Evolutionary conservation across 2,113 vertebrate species (phyloP), one percentile per base, ranked within the genome.

Genomic region (Mormoops blainvillei): DNA sequence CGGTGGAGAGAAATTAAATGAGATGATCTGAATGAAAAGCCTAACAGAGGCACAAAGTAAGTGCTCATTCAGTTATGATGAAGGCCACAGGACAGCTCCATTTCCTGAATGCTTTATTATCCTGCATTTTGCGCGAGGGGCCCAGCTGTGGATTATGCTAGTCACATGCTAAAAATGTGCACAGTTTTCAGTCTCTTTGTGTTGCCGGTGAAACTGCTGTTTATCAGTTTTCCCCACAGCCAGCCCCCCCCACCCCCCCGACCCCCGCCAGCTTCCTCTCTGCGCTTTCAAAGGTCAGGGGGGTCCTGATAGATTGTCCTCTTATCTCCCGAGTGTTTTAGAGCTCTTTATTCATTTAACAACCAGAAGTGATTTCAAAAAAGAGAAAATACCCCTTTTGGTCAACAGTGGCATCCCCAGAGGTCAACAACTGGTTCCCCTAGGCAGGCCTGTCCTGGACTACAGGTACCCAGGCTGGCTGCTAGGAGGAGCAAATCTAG

Each of bases 141-240:
- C 92, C 65, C 91, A 65, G 71, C 89, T 63, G 52, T n/a, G 76
- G 92, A 87, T 70, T 94, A 84, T 95, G 94, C 94, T 68, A 84
- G 94, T 87, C 96, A 95, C 94, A 87, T 9, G 65, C 71, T 96
- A 68, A 96, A 93, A 94, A 96, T 97, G 94, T 94, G 91, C 96
- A 80, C 54, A 86, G 74, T n/a, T 96, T 91, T 94, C 95, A 71
- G 8, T 96, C 96, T 94, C 96, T 97, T 90, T 97, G 88, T 95
- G 58, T 54, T 94, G 83, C 58, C 0, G 0, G 38, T 31, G 48
- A 97, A 95, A 77, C 76, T 65, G 73, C 92, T 82, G 68, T 89
- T 82, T 65, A 56, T 89, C 78, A 76, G 45, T 78, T 71, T 86
- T 80, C 19, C 80, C 67, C 89, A 36, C 80, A 14, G 11, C 70